Conservation (phyloP, 2,888 invertebrate genomes). For the Chymomyza procnemis region DNA sequence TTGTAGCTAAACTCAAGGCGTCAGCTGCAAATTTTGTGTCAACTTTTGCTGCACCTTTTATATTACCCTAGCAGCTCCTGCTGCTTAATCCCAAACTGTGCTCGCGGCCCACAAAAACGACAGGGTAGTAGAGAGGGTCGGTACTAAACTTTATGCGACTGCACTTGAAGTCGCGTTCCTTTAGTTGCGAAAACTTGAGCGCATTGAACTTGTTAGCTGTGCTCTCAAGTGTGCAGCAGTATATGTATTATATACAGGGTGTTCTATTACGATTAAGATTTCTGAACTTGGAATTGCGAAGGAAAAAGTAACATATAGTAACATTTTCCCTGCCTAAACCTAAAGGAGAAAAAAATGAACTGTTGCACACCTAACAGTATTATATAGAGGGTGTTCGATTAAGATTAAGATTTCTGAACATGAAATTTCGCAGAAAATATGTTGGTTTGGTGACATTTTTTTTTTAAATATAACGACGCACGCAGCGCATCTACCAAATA, state of each 20-base stretch:
- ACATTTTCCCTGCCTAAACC: no score
- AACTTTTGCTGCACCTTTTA: not conserved
- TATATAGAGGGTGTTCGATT: no score
- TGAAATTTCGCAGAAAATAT: no score
- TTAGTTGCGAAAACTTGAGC: conserved; percentile 17
- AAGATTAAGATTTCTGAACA: no score
- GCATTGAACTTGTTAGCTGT: conserved; percentile 52
- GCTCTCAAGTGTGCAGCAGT: not conserved
- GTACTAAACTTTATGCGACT: not conserved
- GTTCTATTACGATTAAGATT: no score
- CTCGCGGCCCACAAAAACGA: not conserved
- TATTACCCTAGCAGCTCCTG: not conserved
- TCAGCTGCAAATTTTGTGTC: conserved; percentile 6
- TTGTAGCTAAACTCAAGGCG: not conserved
- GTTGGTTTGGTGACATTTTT: no score
- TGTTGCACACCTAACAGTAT: no score
- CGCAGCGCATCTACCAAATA: no score
- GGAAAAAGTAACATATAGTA: no score
- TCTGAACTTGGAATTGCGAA: no score
- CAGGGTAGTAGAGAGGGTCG: not conserved
- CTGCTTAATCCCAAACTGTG: not conserved
- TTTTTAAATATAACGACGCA: no score
- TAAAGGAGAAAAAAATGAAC: no score
- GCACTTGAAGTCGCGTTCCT: not conserved
- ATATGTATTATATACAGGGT: not conserved